Percentiles rank a stretch among this genome's conserved stretches.
These are phyloP conservation scores for Ichneumon xanthorius DNA, from an alignment of 2,888 invertebrate species.

Conservation along the genomic window DNA sequence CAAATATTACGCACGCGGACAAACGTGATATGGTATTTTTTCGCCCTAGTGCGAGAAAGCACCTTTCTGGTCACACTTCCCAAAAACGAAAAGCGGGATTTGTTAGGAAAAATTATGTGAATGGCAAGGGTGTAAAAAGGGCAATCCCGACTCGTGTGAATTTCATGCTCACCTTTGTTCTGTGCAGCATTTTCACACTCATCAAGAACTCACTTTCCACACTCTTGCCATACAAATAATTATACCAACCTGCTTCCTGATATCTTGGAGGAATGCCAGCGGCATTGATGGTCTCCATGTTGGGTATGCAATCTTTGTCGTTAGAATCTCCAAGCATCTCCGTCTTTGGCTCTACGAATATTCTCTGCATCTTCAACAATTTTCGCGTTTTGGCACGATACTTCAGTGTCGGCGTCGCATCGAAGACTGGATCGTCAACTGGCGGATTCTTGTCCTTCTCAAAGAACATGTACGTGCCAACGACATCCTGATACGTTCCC, in stretches of 20 bases:
- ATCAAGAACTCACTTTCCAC: too few species aligned
- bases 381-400: constrained; percentile 89
- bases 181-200: too few species aligned
- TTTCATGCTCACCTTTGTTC: too few species aligned
- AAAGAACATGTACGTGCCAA: constrained; percentile 92
- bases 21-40: too few species aligned
- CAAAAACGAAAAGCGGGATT: too few species aligned
- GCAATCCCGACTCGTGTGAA: too few species aligned
- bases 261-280: constrained; percentile 80
- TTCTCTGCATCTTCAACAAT: constrained; percentile 88
- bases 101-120: too few species aligned
- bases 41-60: too few species aligned
- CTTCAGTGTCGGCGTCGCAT: constrained; percentile 87
- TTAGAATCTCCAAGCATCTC: constrained; percentile 81
- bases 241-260: constrained; percentile 76
- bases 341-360: constrained; percentile 86
- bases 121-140: too few species aligned
- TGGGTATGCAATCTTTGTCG: constrained; percentile 77
- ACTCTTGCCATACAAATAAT: neutral
- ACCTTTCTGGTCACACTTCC: too few species aligned
- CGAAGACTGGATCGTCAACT: constrained; percentile 83
- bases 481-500: constrained; percentile 89
- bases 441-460: constrained; percentile 87
- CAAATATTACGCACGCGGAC: too few species aligned
- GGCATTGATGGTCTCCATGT: constrained; percentile 75